Evolutionary conservation across 2,888 invertebrate genomes (phyloP).

Genomic region (Hoplodrina blanda): DNA sequence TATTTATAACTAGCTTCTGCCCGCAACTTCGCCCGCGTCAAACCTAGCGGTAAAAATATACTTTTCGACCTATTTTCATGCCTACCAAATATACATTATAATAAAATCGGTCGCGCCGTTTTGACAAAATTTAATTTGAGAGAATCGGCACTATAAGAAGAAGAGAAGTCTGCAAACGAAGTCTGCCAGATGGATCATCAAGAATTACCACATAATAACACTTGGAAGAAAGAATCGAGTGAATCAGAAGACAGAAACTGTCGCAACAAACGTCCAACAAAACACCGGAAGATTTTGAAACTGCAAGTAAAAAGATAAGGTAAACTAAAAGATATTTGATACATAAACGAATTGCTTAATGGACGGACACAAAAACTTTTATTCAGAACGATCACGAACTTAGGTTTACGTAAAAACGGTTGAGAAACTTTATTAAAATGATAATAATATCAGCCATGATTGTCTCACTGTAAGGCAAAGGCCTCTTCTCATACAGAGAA

Average conservation of each 20-base stretch:
- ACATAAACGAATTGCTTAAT: slow-evolving; percentile 54
- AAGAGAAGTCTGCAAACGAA: not conserved
- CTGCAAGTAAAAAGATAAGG: slow-evolving; percentile 41
- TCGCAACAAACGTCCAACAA: slow-evolving; percentile 38
- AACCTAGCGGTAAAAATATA: too few relatives aligned
- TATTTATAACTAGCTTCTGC: too few relatives aligned
- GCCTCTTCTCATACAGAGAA: too few relatives aligned
- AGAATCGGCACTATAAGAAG: too few relatives aligned
- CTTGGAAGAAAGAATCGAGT: not conserved
- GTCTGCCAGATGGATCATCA: not conserved
- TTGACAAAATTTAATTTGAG: too few relatives aligned
- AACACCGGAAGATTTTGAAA: slow-evolving; percentile 62
- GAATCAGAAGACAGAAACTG: not conserved
- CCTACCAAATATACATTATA: too few relatives aligned
- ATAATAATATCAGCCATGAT: too few relatives aligned
- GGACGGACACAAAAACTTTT: slow-evolving; percentile 46
- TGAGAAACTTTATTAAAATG: slow-evolving; percentile 7
- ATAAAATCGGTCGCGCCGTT: too few relatives aligned
- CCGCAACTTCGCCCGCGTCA: too few relatives aligned
- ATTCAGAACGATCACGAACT: slow-evolving; percentile 57
- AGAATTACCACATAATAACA: slow-evolving; percentile 19
- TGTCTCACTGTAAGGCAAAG: too few relatives aligned
- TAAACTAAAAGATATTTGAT: slow-evolving; percentile 17
- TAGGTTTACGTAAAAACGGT: slow-evolving; percentile 61
- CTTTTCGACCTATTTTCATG: too few relatives aligned